Conservation (phyloP, 2,113 vertebrate genomes). For the Eretmochelys imbricata region DNA sequence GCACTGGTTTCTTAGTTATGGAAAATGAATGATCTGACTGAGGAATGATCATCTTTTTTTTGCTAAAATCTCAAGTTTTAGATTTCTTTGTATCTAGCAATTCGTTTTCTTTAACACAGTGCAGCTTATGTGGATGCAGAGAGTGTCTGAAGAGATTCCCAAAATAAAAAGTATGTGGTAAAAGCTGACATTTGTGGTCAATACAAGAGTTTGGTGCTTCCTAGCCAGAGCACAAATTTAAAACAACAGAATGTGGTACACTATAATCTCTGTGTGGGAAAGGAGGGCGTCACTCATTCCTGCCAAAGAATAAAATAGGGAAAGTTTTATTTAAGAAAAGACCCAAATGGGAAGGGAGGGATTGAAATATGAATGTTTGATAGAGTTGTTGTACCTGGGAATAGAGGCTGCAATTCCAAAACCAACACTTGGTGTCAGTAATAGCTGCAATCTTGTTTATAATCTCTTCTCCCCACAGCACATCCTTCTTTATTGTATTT, state of each 20-base stretch:
- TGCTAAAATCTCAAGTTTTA: neutral
- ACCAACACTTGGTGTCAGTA: neutral
- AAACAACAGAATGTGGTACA: neutral
- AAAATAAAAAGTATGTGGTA: neutral
- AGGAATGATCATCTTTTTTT: neutral
- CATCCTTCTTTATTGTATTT: neutral
- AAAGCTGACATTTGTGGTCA: conserved; percentile 24
- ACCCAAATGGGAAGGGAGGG: neutral
- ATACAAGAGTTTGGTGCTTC: neutral
- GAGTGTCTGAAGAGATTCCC: neutral
- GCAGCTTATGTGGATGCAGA: neutral
- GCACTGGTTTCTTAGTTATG: neutral
- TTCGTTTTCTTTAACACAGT: neutral
- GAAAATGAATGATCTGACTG: neutral
- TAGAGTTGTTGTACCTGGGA: neutral
- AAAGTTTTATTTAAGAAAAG: neutral
- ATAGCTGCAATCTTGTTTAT: neutral
- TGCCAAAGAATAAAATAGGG: neutral
- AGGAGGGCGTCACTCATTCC: neutral
- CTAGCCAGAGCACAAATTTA: neutral
- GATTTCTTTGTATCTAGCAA: neutral
- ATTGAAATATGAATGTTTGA: neutral
- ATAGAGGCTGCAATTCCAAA: neutral
- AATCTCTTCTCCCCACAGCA: neutral
- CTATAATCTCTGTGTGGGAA: neutral